Base-by-base conservation (phyloP, 2,113 vertebrate species). In the Bagarius yarrelli region DNA sequence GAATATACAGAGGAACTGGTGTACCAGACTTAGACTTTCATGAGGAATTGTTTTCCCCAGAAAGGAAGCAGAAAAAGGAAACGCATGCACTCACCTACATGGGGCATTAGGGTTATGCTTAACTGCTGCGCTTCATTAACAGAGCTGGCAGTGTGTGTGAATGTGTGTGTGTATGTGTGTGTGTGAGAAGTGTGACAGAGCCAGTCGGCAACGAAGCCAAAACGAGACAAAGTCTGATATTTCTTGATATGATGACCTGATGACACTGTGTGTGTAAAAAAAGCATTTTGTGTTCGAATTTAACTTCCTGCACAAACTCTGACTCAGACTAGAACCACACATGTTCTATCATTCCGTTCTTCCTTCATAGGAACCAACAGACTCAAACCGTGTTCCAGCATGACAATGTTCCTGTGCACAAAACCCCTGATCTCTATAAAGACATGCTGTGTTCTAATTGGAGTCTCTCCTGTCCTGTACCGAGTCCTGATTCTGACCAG, bases 91-190 rank as follows among this genome's bases (percentile, higher is more conserved):
- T 52, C 19, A 34, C 27, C 59, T 66, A 78, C 80, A 50, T 53
- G 55, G 25, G 66, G 32, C 73, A 56, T 64, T 55, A 34, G 74
- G 84, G 78, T 84, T 64, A 59, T 55, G 47, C 78, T 86, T 88
- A 85, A 86, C 85, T 83, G 82, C 80, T 34, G 75, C 67, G 82
- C 66, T 84, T 76, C 69, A 81, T 86, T 81, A 81, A 81, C 82
- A 23, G 63, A 77, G 79, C 80, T 83, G 85, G 82, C 85, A 87
- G 84, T 32, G 12, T 71, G 66, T 74, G 40, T 61, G n/a, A 18
- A 30, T 63, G 32, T 66, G 32, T 66, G 32, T 66, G 47, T 52
- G 25, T 70, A 12, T 70, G 47, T 53, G 25, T 50, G 40, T 50
- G 15, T 30, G 44, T 66, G 63, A 40, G 64, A 52, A 76, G 71